phyloP scores from a whole-genome alignment of 2,797 vertebrate genomes.

The Amazona ochrocephala region DNA sequence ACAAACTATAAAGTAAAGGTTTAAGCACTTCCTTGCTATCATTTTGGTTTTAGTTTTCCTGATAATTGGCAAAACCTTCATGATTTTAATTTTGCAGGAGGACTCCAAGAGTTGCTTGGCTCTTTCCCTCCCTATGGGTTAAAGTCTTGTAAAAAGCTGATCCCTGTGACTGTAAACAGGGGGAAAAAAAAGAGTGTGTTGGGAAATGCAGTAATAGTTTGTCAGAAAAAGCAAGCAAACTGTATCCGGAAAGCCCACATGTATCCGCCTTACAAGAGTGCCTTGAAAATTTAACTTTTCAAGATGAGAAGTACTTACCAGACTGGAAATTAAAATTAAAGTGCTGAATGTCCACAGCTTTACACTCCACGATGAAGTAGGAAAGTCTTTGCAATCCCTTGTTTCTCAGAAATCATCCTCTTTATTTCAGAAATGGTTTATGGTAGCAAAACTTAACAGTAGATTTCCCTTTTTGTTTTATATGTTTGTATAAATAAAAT shows the following conservation, averaged over 20 bases:
- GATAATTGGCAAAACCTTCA: not conserved
- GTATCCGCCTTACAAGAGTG: not conserved
- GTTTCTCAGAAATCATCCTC: slow-evolving; percentile 6
- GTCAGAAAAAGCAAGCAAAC: slow-evolving; percentile 32
- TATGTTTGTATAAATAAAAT: slow-evolving; percentile 5
- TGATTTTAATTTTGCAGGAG: not conserved
- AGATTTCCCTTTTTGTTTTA: not conserved
- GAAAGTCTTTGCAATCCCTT: not conserved
- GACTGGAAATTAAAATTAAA: slow-evolving; percentile 27
- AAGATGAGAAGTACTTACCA: not conserved
- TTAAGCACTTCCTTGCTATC: not conserved
- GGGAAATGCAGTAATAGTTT: slow-evolving; percentile 27
- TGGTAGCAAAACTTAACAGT: not conserved
- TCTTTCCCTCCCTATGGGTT: not conserved
- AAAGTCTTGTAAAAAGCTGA: slow-evolving; percentile 13
- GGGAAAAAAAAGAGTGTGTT: not conserved
- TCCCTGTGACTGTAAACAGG: slow-evolving; percentile 22
- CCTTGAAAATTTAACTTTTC: slow-evolving; percentile 17
- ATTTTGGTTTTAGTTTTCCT: not conserved
- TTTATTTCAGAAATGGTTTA: not conserved
- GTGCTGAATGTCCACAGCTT: not conserved
- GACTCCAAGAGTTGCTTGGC: not conserved
- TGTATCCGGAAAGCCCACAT: not conserved
- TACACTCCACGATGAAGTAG: not conserved
- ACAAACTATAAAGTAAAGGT: not conserved